Percentiles rank a stretch among this genome's conserved stretches.
phyloP scores from a whole-genome alignment of 2,113 vertebrate genomes.

The Brachypteracias leptosomus region DNA sequence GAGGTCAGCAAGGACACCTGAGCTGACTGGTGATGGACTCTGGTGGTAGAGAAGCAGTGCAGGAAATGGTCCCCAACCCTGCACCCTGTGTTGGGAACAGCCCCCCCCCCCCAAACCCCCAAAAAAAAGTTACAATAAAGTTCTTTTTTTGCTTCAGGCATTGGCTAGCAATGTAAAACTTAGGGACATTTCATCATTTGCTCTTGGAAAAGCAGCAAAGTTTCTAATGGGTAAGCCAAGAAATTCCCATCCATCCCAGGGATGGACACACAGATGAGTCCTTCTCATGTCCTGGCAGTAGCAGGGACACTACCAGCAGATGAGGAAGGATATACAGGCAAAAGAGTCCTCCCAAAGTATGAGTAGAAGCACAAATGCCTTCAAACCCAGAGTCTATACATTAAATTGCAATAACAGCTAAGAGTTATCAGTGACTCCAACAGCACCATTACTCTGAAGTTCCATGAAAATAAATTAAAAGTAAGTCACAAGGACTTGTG shows the following conservation, averaged over 20 bases:
- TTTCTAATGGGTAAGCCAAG: not conserved
- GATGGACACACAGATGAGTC: not conserved
- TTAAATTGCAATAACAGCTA: not conserved
- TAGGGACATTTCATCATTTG: not conserved
- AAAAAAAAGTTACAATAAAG: not conserved
- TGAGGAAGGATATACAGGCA: not conserved
- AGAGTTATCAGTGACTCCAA: not conserved
- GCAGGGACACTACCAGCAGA: accelerated
- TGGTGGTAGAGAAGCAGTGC: not conserved
- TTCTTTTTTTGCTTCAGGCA: not conserved
- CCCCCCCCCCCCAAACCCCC: accelerated
- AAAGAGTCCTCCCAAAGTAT: not conserved
- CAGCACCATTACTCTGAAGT: no score
- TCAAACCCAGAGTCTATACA: not conserved
- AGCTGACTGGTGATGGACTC: not conserved
- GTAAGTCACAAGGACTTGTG: not conserved
- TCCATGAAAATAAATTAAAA: not conserved
- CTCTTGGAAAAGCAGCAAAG: not conserved
- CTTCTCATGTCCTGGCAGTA: not conserved
- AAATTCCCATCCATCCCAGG: not conserved
- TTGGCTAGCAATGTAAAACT: not conserved
- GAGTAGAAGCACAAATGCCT: not conserved
- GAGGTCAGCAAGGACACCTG: accelerated
- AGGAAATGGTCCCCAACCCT: not conserved
- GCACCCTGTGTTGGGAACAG: not conserved